Conservation (phyloP, 2,113 vertebrate genomes). For the Chaetops frenatus region DNA sequence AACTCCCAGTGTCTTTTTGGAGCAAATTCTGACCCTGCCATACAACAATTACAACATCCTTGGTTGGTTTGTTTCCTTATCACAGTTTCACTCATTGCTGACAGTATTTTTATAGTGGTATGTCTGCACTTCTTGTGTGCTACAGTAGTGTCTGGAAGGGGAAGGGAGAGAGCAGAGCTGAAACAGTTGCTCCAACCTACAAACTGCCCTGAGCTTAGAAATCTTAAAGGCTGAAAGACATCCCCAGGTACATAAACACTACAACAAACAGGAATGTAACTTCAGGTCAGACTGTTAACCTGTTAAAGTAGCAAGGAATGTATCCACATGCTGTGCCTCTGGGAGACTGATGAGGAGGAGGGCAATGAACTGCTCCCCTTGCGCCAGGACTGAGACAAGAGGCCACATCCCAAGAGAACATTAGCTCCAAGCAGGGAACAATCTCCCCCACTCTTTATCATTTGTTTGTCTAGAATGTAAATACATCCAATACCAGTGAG, state of each 20-base stretch:
- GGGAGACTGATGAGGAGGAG: not conserved
- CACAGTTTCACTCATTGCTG: not conserved
- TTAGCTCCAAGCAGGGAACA: not conserved
- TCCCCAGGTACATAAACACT: not conserved
- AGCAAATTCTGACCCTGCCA: not conserved
- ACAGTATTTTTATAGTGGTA: not conserved
- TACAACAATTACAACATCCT: fast-evolving
- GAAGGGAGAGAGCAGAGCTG: not conserved
- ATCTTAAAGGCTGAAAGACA: not conserved
- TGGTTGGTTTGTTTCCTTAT: not conserved
- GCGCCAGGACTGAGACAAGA: not conserved
- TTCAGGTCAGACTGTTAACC: not conserved
- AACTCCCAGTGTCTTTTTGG: not conserved
- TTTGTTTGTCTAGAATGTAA: not conserved
- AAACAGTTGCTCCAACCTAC: not conserved
- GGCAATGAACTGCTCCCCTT: not conserved
- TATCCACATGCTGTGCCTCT: not conserved
- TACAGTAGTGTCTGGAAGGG: not conserved
- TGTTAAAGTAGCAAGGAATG: not conserved
- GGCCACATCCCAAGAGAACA: not conserved
- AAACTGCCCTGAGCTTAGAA: not conserved
- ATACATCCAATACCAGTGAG: not conserved
- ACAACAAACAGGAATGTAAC: not conserved
- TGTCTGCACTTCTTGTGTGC: not conserved
- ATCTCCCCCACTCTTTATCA: not conserved